Conservation (phyloP, 2,797 vertebrate species). For the Champsocephalus esox region DNA sequence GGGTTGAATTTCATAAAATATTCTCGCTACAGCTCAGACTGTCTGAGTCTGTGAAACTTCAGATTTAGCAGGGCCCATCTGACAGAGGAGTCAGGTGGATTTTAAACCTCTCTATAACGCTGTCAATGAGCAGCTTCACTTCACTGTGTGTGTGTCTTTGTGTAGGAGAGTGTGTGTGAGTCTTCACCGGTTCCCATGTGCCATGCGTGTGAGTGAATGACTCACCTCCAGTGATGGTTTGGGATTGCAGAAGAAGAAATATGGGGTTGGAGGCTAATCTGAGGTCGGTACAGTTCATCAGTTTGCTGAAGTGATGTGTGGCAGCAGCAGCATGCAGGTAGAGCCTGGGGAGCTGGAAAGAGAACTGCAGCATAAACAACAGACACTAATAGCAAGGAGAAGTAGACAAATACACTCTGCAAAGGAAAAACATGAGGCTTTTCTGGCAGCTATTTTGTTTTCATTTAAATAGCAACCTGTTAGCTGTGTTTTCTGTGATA, state of each 20-base stretch:
- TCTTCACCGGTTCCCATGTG: conserved; percentile 46
- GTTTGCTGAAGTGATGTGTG: conserved; percentile 70
- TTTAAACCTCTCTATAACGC: conserved; percentile 73
- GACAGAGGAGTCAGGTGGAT: conserved; percentile 63
- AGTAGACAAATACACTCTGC: conserved; percentile 24
- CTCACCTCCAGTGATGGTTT: conserved; percentile 68
- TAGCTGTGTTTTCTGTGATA: conserved; percentile 16
- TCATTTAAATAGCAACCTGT: conserved; percentile 41
- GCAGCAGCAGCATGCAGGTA: conserved; percentile 41
- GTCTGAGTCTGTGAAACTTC: conserved; percentile 58
- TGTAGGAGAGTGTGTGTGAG: not conserved
- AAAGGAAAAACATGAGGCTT: conserved; percentile 27
- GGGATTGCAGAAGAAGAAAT: conserved; percentile 69
- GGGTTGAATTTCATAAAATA: conserved; percentile 29
- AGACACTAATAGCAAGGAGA: conserved; percentile 20
- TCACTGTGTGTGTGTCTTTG: not conserved
- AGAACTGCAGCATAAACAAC: conserved; percentile 53
- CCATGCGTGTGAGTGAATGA: conserved; percentile 49
- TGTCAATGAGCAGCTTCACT: not conserved
- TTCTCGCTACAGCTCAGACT: conserved; percentile 22
- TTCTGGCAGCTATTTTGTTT: conserved; percentile 42
- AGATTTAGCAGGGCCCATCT: conserved; percentile 46
- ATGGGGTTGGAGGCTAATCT: conserved; percentile 78
- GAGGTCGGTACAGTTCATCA: conserved; percentile 75
- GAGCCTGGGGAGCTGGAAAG: conserved; percentile 51